These are phyloP conservation scores for Platorchestia sp. DNA, from an alignment of 1,140 invertebrate species.

Conservation along the genomic window DNA sequence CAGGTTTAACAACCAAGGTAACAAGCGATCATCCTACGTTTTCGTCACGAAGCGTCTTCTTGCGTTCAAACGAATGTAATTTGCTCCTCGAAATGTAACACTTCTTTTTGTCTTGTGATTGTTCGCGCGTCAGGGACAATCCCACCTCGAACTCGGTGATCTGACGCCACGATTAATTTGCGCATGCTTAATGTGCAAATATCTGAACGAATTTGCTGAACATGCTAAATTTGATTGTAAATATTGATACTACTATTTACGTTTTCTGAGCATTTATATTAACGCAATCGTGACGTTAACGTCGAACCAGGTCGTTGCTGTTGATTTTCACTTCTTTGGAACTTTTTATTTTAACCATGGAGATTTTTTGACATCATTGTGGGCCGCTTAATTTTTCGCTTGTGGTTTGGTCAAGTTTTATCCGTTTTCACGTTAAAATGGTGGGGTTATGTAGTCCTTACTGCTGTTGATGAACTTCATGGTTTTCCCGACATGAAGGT, in stretches of 20 bases:
- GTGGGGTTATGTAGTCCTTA: neutral
- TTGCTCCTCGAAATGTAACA: neutral
- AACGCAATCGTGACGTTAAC: neutral
- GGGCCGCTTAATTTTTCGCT: neutral
- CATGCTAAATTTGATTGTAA: neutral
- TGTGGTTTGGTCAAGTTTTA: neutral
- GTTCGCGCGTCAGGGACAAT: neutral
- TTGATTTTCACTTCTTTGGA: neutral
- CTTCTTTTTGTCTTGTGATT: neutral
- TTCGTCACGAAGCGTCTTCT: neutral
- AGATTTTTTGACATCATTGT: neutral
- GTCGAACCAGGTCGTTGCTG: neutral
- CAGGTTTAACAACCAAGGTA: conserved; percentile 7
- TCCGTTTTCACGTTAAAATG: neutral
- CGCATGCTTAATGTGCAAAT: neutral
- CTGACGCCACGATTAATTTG: neutral
- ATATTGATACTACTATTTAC: neutral
- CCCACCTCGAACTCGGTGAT: neutral
- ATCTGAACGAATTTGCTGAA: neutral
- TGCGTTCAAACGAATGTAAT: neutral
- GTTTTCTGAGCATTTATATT: neutral
- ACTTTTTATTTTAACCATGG: neutral
- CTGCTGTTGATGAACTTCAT: neutral
- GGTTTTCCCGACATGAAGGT: neutral
- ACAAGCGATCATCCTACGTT: neutral